Evolutionary conservation across 2,888 invertebrate genomes (phyloP).

Genomic region (Leptarthrus brevirostris): DNA sequence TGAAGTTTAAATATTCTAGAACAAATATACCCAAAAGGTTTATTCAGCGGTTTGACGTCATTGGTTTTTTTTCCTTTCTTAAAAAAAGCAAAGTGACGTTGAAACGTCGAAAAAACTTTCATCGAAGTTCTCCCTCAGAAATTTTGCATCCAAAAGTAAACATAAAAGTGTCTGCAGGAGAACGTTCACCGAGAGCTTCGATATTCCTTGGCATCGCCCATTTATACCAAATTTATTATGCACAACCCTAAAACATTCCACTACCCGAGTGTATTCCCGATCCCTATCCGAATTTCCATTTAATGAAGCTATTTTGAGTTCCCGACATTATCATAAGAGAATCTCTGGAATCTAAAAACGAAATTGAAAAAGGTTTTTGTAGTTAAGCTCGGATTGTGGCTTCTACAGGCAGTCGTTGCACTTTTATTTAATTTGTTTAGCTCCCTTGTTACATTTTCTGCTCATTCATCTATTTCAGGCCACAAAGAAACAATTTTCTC

Average conservation of each 20-base stretch:
- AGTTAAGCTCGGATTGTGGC: not conserved
- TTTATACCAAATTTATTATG: conserved; percentile 34
- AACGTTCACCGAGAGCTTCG: not conserved
- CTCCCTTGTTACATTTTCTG: conserved; percentile 48
- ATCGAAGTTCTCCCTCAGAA: conserved; percentile 9
- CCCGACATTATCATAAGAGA: conserved; percentile 36
- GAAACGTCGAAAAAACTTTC: not conserved
- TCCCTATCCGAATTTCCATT: conserved; percentile 37
- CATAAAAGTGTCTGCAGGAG: conserved; percentile 11
- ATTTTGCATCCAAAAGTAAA: conserved; percentile 28
- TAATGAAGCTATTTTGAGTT: conserved; percentile 43
- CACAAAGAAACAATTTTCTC: conserved; percentile 50
- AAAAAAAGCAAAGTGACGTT: not conserved
- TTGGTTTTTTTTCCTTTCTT: not conserved
- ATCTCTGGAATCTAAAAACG: conserved; percentile 37
- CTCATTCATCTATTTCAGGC: conserved; percentile 49
- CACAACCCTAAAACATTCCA: conserved; percentile 27
- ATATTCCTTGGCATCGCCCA: conserved; percentile 10
- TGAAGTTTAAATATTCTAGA: not conserved
- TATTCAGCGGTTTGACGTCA: not conserved
- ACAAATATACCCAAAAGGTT: not conserved
- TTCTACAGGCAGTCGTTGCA: not conserved
- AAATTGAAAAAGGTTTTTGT: conserved; percentile 35
- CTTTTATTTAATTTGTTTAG: not conserved
- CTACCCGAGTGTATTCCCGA: conserved; percentile 21